Conservation (phyloP, 2,113 vertebrate genomes). For the Hemicordylus capensis region DNA sequence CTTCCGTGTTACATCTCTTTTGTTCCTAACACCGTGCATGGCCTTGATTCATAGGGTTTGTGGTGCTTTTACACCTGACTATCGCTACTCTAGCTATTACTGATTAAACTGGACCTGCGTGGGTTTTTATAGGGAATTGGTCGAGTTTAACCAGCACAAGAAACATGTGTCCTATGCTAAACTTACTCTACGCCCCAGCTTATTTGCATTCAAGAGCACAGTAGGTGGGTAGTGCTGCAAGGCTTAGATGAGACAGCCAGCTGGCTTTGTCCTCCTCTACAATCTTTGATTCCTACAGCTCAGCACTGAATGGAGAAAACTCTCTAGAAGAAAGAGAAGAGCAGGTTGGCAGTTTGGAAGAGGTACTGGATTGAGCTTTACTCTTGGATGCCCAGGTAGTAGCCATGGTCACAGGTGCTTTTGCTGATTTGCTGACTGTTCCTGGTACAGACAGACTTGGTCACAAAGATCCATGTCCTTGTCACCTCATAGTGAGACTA, state of each 20-base stretch:
- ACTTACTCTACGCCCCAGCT: neutral
- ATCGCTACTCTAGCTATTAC: neutral
- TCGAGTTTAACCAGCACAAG: neutral
- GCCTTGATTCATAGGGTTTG: neutral
- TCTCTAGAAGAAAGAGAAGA: too few relatives aligned
- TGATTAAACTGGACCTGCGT: neutral
- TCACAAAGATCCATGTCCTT: too few relatives aligned
- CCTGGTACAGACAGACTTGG: too few relatives aligned
- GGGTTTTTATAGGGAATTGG: neutral
- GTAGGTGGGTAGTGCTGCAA: neutral
- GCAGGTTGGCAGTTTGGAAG: too few relatives aligned
- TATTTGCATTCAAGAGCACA: neutral
- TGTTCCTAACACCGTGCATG: neutral
- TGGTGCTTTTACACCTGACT: neutral
- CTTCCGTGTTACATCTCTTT: too few relatives aligned
- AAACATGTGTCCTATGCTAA: neutral
- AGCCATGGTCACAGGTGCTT: too few relatives aligned
- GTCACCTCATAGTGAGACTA: too few relatives aligned
- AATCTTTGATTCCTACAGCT: neutral
- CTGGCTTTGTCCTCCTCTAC: neutral
- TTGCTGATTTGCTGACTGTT: too few relatives aligned
- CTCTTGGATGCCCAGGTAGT: too few relatives aligned
- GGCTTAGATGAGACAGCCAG: neutral
- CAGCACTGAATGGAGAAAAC: neutral
- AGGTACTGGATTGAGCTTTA: too few relatives aligned